Percentiles rank a stretch among this genome's conserved stretches.
Conservation (phyloP, 2,888 invertebrate species). For the Thecophora atra region DNA sequence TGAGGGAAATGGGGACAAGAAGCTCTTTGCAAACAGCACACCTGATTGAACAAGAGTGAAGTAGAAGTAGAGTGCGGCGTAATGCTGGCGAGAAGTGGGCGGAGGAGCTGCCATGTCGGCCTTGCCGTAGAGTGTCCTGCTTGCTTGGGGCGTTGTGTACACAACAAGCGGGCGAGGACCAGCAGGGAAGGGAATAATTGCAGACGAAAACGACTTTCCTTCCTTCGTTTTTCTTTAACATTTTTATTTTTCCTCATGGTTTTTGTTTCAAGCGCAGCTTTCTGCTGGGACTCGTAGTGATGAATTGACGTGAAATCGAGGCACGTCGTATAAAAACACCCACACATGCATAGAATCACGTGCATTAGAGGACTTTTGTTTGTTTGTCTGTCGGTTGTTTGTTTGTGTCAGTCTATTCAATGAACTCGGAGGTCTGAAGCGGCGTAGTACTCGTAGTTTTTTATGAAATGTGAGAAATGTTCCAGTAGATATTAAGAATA, state of each 20-base stretch:
- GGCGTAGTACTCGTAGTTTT: slow-evolving; percentile 11
- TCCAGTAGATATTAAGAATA: background rate
- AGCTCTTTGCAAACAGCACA: background rate
- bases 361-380: background rate
- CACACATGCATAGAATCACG: slow-evolving; percentile 4
- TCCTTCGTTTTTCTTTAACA: background rate
- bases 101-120: background rate
- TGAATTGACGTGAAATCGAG: slow-evolving; percentile 31
- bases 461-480: background rate
- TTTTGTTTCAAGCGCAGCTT: slow-evolving; percentile 16
- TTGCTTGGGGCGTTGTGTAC: background rate
- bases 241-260: background rate
- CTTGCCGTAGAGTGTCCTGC: slow-evolving; percentile 18
- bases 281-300: slow-evolving; percentile 14
- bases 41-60: background rate
- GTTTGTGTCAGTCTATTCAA: slow-evolving; percentile 9
- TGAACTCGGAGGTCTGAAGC: background rate
- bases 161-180: background rate
- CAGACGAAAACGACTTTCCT: background rate
- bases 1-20: background rate
- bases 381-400: background rate
- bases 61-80: too few relatives aligned
- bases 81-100: background rate
- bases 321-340: background rate
- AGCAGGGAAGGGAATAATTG: background rate